Evolutionary conservation across 2,113 vertebrate species (phyloP), one percentile per base, ranked within the genome.

Genomic region (Scomber japonicus): DNA sequence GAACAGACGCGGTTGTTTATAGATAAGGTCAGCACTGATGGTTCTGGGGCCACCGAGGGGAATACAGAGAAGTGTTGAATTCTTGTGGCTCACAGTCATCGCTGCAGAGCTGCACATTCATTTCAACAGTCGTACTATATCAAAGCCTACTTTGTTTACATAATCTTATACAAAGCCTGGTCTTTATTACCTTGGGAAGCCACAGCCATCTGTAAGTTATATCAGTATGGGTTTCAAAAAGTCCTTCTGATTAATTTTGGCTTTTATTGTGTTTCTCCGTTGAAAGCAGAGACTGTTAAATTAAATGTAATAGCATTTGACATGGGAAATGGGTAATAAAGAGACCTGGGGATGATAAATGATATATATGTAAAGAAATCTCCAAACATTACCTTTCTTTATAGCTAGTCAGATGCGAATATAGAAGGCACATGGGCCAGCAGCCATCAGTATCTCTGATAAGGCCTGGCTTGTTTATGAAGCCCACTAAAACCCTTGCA

Each of bases 151-250:
- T 71, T 85, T 92, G 88, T 92, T 92, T 91, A 88, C 88, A 87
- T 87, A 84, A 89, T 89, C 83, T 21, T 89, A 90, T 50, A 81
- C 80, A 75, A 85, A 85, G 81, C 68, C 87, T 88, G 90, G 71
- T 44, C 76, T 89, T 88, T 88, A 91, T 92, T 91, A 89, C 86
- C 79, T 55, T 24, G 4, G 78, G 62, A 88, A 90, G 69, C 89
- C 86, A 4, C 84, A 63, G 85, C 75, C 92, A 93, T 93, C 90
- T 93, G 92, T 85, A 82, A 89, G 68, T 90, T 83, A 89, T 92
- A 93, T 92, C 82, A 88, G 69, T 77, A 79, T 74, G 45, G 68
- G 55, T 78, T 85, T 86, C 82, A 85, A 46, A 91, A 89, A 87
- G 83, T 78, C 80, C 75, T 72, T 85, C 73, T 87, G 85, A 91